Base-by-base conservation (phyloP, 1,140 invertebrate species). In the Chlorops oryzae region DNA sequence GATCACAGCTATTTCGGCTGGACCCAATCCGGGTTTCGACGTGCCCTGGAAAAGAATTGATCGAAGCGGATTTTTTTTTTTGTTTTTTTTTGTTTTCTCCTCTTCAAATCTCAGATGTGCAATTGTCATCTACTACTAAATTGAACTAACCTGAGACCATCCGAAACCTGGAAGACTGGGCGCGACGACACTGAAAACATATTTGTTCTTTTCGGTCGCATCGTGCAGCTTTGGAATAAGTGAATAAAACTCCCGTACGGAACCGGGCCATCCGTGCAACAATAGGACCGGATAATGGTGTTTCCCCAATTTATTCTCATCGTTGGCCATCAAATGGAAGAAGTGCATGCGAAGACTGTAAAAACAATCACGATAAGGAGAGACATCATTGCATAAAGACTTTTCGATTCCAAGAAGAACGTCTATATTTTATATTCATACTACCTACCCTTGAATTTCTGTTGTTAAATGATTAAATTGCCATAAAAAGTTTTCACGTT, bases 231-330 rank as follows among this genome's bases (percentile, higher is more conserved):
- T 46, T 1, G 86, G 86, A 34, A 88, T 84, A 0, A 90, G 68
- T 58, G 89, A 84, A 53, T 88, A 86, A 65, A 93, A 94, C 68
- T 95, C 90, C 12, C 86, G 74, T 12, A 94, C 77, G 1, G 87
- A 90, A 27, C 92, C 90, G 9, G 92, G 92, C 92, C 92, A 96
- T 10, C 92, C 92, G 62, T 96, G 91, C 0, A 90, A 58, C 2
- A 96, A 20, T 2, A 95, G 55, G 18, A 92, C 50, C 0, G 88
- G 88, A 43, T 69, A 67, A 46, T 71, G 62, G 20, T 63, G 18
- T 55, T 67, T 70, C 25, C 56, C 64, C 43, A 59, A 59, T 45
- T 61, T 69, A 47, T 66, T 61, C 6, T 64, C 57, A 13, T 67
- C 62, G 7, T 86, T 63, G 3, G 88, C 76, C 77, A 72, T 80